phyloP scores from a whole-genome alignment of 2,888 invertebrate genomes.

The Ectemnius continuus region DNA sequence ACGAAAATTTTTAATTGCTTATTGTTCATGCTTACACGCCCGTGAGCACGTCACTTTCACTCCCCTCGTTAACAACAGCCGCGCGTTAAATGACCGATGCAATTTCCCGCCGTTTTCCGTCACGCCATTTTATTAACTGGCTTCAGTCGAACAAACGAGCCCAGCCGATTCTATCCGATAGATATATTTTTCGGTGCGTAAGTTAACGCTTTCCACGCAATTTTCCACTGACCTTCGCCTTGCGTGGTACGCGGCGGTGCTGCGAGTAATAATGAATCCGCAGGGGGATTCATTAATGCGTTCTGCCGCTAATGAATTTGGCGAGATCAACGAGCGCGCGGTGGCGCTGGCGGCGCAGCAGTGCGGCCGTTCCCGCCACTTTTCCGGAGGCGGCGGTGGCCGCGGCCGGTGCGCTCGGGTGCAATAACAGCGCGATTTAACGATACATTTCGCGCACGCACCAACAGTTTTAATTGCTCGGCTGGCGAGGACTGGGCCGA shows the following conservation, averaged over 20 bases:
- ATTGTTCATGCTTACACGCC: neutral
- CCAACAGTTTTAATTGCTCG: slow-evolving; percentile 27
- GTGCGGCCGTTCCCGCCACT: slow-evolving; percentile 9
- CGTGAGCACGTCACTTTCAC: neutral
- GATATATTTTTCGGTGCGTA: neutral
- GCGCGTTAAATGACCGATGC: neutral
- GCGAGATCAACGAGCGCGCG: no score
- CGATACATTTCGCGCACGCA: slow-evolving; percentile 30
- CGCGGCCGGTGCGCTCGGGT: no score
- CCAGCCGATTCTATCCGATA: no score
- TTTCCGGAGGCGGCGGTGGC: slow-evolving; percentile 12
- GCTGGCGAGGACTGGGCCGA: neutral
- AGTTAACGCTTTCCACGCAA: neutral
- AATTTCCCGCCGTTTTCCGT: neutral
- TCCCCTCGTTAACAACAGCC: neutral
- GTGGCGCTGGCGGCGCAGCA: no score
- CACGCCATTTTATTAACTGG: neutral
- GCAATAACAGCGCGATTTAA: slow-evolving; percentile 4
- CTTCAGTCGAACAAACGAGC: no score
- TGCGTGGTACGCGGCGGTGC: no score
- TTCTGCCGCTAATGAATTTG: no score
- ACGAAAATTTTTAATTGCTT: neutral
- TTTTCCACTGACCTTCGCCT: neutral
- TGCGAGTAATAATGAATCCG: no score
- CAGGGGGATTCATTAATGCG: no score